Evolutionary conservation across 2,888 invertebrate species (phyloP), one percentile per base, ranked within the genome.

Genomic region (Tiliacea citrago): DNA sequence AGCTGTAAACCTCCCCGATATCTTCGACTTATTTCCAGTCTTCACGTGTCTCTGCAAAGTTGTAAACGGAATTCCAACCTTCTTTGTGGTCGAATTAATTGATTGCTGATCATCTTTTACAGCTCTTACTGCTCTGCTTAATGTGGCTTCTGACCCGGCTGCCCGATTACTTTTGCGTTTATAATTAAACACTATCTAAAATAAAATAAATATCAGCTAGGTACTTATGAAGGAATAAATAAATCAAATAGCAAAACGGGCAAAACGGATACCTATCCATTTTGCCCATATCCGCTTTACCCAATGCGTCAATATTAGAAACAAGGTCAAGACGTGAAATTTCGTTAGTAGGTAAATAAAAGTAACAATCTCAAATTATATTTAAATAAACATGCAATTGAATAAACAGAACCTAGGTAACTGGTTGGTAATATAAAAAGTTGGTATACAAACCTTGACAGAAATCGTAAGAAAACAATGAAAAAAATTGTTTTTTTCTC

Each of bases 51-150:
- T 39, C 61, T 61, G 39, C 55, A 39, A 61, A 61, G 39, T 61
- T 61, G 61, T 61, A 39, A 39, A 61, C 8, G 61, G 61, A 61
- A 61, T 61, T 61, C 39, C 61, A 39, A 61, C 39, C 39, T 61
- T 61, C n/a, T 61, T 61, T 62, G 62, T 42, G 24, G n/a, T 62
- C 16, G 62, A 62, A 62, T 62, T 62, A 8, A 42, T 62, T 8
- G 61, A 62, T 62, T 62, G 61, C n/a, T 42, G n/a, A 9, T 62
- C n/a, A 62, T 62, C 62, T 42, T 42, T 62, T 62, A 42, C 62
- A 62, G 62, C 42, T 62, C n/a, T 62, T 42, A 29, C 29, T 29
- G 29, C 29, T 29, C 29, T 29, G 29, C 29, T 29, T 29, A 29
- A 29, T 29, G 29, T 62, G 4, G 42, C 61, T 62, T 62, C n/a